Base-by-base conservation (phyloP, 2,888 invertebrate species). In the Clistopyga incitator region DNA sequence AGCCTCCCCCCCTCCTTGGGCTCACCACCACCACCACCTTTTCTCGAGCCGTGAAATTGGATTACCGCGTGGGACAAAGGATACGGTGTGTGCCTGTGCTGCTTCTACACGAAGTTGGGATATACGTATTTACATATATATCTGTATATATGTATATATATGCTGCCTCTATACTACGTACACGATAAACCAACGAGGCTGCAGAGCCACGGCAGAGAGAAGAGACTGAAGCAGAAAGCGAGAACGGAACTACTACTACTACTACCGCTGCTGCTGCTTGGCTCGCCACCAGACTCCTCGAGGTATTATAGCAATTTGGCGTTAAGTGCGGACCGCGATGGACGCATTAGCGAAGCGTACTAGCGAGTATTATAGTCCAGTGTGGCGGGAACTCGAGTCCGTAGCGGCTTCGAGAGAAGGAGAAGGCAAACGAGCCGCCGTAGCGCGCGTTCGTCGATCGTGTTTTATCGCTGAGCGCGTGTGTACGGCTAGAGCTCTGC, bases 31-130 rank as follows among this genome's bases (percentile, higher is more conserved):
- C n/a, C 38, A 29, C 59, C 18, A 54, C 52, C 34, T 74, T 79
- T 71, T 75, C 85, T 81, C 77, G 79, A 78, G 79, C 85, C 85
- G 86, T 84, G 85, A 86, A 83, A 87, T 88, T 85, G 87, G 86
- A 88, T 88, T 86, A 86, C 87, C 87, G 85, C 86, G 87, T 86
- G 88, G 89, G 88, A 89, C 88, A 88, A 89, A 88, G 89, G 88
- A 88, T 88, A 88, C 86, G 75, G 81, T 85, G 82, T 81, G 74
- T 84, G 80, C 85, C 79, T 72, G 64, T 72, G 67, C 68, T 77
- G 77, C 77, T 77, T 56, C 81, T 42, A 74, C 77, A 82, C 65
- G 47, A 42, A 74, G 65, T 70, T 78, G 77, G 80, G 67, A 72
- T 80, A 78, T 77, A 78, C 65, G 76, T 68, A 38, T 68, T 56